phyloP scores from a whole-genome alignment of 2,888 invertebrate genomes.

The Stramonita haemastoma region DNA sequence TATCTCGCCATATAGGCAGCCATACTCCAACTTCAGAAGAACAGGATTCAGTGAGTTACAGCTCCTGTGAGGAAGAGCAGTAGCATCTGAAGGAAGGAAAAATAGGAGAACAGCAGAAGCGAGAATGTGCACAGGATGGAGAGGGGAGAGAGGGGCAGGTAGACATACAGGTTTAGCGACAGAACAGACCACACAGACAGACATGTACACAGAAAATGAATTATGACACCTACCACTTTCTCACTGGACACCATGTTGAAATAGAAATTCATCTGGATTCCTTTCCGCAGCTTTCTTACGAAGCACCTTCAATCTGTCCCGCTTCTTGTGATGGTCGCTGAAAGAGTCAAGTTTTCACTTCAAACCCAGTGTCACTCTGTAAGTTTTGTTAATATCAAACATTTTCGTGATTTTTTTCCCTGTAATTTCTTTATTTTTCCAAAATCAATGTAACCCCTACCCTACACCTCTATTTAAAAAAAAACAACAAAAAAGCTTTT shows the following conservation, averaged over 20 bases:
- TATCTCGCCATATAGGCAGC: no score
- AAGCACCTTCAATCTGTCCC: slow-evolving; percentile 88
- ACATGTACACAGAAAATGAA: neutral
- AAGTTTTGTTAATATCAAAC: no score
- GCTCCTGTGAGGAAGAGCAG: neutral
- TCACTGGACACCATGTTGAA: slow-evolving; percentile 80
- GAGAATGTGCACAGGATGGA: neutral
- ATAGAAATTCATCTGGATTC: slow-evolving; percentile 99
- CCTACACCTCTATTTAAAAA: no score
- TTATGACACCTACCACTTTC: slow-evolving; percentile 61
- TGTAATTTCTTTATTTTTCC: no score
- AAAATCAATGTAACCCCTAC: no score
- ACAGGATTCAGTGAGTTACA: neutral
- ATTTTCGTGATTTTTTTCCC: no score
- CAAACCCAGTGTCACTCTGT: no score
- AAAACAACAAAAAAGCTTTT: no score
- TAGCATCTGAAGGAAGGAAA: neutral
- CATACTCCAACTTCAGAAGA: no score
- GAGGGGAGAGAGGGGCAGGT: neutral
- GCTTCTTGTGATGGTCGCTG: slow-evolving; percentile 88
- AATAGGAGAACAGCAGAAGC: neutral
- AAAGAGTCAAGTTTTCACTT: slow-evolving; percentile 43
- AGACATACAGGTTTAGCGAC: neutral
- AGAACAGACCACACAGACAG: neutral
- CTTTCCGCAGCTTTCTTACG: slow-evolving; percentile 91